Evolutionary conservation across 2,888 invertebrate species (phyloP), one percentile per base, ranked within the genome.

Genomic region (Dicroscelio sp.): DNA sequence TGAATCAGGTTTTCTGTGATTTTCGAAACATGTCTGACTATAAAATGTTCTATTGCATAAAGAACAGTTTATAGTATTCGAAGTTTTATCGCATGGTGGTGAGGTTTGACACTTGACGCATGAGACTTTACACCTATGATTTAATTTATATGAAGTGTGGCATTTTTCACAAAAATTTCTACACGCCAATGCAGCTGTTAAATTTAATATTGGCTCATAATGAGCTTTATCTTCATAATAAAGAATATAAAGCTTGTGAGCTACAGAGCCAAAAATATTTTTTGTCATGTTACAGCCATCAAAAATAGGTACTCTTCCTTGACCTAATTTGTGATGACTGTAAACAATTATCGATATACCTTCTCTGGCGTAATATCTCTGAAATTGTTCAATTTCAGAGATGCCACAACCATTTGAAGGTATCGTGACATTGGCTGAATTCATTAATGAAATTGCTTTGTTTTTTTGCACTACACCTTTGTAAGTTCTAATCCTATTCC

Each of bases 151-250:
- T 4, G n/a, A 5, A 12, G 5, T 35, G 10, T 82, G 69, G 38
- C 82, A 82, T 0, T 33, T 2, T 5, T n/a, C 20, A 23, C 82
- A 82, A 73, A 60, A 83, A 52, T 83, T 43, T 14, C 31, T 5
- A n/a, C 12, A 27, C 12, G 55, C 71, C 1, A 73, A 2, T 23
- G 83, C 83, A 2, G 14, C 71, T 0, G 43, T 60, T 0, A 83
- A 6, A 31, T 48, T 69, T 30, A 83, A 43, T 23, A 71, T 60
- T 3, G 82, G 69, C 33, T 82, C 71, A 30, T 48, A 82, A 30
- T 82, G 82, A 14, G 30, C 35, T 4, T 3, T 30, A 8, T 43
- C 43, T 8, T 83, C 71, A 14, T 83, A 60, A 73, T 73, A 83
- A 1, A 60, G 10, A 60, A 83, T 38, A 23, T 60, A 14, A n/a